A percentile compares a stretch with the other conserved stretches of the same genome.
phyloP scores from a whole-genome alignment of 2,888 invertebrate genomes.

The Nezara viridula region DNA sequence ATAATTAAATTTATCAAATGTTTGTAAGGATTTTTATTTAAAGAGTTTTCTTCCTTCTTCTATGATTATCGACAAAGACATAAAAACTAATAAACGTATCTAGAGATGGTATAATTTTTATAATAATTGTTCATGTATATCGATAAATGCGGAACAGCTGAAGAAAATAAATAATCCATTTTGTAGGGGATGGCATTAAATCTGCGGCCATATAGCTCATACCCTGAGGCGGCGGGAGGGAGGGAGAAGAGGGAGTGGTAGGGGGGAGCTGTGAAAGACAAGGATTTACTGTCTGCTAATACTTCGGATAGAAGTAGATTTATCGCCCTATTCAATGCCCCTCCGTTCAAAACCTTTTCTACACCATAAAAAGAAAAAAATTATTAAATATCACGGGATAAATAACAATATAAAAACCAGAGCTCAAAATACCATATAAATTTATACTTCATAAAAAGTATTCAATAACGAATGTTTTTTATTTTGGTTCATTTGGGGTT shows the following conservation, averaged over 20 bases:
- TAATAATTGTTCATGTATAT: neutral
- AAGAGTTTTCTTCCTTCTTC: too few species aligned
- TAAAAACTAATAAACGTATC: neutral
- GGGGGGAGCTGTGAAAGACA: conserved; percentile 16
- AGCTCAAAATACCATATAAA: too few species aligned
- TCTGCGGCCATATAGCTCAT: neutral
- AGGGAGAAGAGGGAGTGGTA: neutral
- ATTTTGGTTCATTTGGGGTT: too few species aligned
- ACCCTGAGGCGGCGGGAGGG: neutral
- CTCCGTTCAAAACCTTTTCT: neutral
- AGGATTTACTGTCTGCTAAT: conserved; percentile 19
- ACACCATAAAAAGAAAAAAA: neutral
- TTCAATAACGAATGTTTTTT: too few species aligned
- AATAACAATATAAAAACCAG: too few species aligned
- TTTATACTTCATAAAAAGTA: too few species aligned
- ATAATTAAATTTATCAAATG: too few species aligned
- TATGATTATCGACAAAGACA: neutral
- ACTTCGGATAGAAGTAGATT: neutral
- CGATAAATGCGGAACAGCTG: neutral
- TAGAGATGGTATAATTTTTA: neutral
- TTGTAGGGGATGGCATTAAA: neutral
- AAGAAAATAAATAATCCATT: neutral
- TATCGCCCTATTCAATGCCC: neutral
- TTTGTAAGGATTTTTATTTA: too few species aligned
- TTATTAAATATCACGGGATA: too few species aligned